These are phyloP conservation scores for Melitaea athalia DNA, from an alignment of 2,888 invertebrate genomes.

Conservation along the genomic window DNA sequence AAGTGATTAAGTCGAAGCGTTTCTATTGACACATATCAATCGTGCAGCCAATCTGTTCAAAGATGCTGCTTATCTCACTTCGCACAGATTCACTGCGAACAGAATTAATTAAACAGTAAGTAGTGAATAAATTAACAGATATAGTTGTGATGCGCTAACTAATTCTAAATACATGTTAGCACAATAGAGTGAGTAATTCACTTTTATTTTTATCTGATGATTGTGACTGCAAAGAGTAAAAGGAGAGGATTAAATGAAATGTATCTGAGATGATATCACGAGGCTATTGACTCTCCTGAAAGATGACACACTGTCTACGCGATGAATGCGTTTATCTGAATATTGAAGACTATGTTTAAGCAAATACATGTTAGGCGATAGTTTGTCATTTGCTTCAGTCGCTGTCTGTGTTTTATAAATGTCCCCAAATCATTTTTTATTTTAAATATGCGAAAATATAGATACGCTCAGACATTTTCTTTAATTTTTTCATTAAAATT, in stretches of 20 bases:
- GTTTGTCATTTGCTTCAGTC: neutral
- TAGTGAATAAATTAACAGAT: slow-evolving; percentile 2
- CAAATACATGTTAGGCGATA: neutral
- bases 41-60: no score
- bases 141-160: neutral
- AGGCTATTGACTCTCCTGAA: slow-evolving; percentile 19
- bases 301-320: slow-evolving; percentile 19
- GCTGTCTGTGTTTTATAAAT: neutral
- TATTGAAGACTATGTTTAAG: neutral
- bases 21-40: neutral
- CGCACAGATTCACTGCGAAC: neutral
- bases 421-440: no score
- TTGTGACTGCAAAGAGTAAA: slow-evolving; percentile 10
- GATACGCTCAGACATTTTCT: no score
- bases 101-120: neutral
- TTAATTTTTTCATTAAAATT: no score
- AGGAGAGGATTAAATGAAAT: slow-evolving; percentile 15
- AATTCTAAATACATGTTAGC: neutral
- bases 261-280: slow-evolving; percentile 27
- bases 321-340: neutral
- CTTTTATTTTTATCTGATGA: slow-evolving; percentile 22
- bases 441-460: no score
- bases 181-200: slow-evolving; percentile 29
- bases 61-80: slow-evolving; percentile 3
- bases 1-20: neutral